Evolutionary conservation across 2,113 vertebrate genomes (phyloP).

Genomic region (Plecturocebus donacophilus): DNA sequence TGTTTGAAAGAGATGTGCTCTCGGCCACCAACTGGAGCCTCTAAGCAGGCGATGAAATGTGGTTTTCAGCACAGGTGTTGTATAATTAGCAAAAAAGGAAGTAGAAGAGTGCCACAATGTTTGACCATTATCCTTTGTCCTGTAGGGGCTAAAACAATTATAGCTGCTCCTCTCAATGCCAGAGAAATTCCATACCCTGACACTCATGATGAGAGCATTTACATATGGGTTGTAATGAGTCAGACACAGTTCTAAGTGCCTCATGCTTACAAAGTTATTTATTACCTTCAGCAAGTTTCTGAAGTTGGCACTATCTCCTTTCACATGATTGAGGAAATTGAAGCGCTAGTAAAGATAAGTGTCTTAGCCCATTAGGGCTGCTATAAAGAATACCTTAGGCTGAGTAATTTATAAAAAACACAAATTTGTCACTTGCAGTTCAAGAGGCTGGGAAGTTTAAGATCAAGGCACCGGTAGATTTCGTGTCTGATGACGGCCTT

Average conservation of each 20-base stretch:
- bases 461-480: neutral
- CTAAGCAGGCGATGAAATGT: neutral
- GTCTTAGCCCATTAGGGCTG: neutral
- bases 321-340: neutral
- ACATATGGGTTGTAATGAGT: neutral
- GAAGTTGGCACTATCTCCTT: neutral
- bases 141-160: neutral
- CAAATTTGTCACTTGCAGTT: neutral
- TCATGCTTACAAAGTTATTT: neutral
- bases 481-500: neutral
- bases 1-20: neutral
- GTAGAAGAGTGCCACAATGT: neutral
- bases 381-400: neutral
- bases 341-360: neutral
- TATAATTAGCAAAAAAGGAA: conserved; percentile 9
- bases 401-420: neutral
- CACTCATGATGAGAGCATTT: neutral
- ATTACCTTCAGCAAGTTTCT: neutral
- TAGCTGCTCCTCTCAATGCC: neutral
- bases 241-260: neutral
- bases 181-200: neutral
- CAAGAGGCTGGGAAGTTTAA: neutral
- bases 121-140: neutral
- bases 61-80: neutral
- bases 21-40: neutral